Evolutionary conservation across 2,797 vertebrate species (phyloP).

Genomic region (Sardinella longiceps): DNA sequence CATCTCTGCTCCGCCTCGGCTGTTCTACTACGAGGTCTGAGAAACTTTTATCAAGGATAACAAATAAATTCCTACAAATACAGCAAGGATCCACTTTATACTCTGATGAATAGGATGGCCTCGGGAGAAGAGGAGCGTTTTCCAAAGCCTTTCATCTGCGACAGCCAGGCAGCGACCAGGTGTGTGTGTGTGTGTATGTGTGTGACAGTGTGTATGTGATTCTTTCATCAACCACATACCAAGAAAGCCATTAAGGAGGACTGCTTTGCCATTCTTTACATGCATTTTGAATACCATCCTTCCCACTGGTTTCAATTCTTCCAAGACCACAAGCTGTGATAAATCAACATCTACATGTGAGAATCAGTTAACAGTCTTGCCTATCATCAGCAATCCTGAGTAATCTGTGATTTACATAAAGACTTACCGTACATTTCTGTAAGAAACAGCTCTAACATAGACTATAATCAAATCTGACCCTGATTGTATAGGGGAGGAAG

Average conservation of each 20-base stretch:
- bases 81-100: neutral
- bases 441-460: neutral
- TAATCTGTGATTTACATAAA: neutral
- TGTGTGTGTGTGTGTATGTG: slow-evolving; percentile 4
- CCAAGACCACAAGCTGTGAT: neutral
- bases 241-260: neutral
- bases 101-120: slow-evolving; percentile 9
- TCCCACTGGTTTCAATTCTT: neutral
- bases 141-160: neutral
- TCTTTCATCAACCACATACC: neutral
- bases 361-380: neutral
- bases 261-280: neutral
- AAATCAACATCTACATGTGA: neutral
- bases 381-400: neutral
- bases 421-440: neutral
- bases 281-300: neutral
- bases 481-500: neutral
- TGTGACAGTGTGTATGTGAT: neutral
- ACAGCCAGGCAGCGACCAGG: neutral
- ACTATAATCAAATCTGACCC: neutral
- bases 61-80: neutral
- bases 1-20: neutral
- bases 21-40: neutral
- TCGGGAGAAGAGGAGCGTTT: neutral
- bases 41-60: neutral